These are phyloP conservation scores for Mesoligia furuncula DNA, from an alignment of 2,888 invertebrate species.

Conservation along the genomic window DNA sequence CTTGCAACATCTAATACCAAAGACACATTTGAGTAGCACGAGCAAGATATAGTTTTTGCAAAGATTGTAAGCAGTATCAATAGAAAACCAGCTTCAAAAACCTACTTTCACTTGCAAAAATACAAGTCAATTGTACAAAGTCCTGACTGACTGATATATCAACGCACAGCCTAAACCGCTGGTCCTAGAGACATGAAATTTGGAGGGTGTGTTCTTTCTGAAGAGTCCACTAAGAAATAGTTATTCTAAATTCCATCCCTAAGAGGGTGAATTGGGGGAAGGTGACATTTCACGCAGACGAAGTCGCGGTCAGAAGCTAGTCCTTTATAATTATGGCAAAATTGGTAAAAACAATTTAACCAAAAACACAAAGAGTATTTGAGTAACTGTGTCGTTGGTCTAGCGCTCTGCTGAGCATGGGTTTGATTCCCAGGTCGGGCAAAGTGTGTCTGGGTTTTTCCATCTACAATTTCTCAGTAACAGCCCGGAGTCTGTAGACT, in stretches of 20 bases:
- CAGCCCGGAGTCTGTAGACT: too few species aligned
- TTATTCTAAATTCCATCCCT: too few species aligned
- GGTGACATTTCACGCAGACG: too few species aligned
- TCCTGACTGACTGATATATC: too few species aligned
- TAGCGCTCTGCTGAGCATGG: neutral
- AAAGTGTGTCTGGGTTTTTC: neutral
- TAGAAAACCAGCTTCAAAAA: neutral
- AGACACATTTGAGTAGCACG: neutral
- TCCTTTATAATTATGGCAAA: neutral
- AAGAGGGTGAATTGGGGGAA: too few species aligned
- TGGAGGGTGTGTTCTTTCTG: too few species aligned
- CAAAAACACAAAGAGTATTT: neutral
- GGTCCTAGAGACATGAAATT: too few species aligned
- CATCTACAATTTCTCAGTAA: neutral
- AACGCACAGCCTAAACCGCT: too few species aligned
- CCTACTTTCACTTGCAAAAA: neutral
- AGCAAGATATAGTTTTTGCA: too few species aligned
- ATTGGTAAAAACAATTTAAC: neutral
- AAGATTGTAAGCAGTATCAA: neutral
- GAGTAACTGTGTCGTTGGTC: neutral
- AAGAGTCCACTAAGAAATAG: too few species aligned
- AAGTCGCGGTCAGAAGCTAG: too few species aligned
- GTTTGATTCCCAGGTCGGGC: neutral
- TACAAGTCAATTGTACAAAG: neutral
- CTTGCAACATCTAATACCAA: neutral